phyloP scores from a whole-genome alignment of 2,797 vertebrate genomes.

The Notamacropus eugenii region DNA sequence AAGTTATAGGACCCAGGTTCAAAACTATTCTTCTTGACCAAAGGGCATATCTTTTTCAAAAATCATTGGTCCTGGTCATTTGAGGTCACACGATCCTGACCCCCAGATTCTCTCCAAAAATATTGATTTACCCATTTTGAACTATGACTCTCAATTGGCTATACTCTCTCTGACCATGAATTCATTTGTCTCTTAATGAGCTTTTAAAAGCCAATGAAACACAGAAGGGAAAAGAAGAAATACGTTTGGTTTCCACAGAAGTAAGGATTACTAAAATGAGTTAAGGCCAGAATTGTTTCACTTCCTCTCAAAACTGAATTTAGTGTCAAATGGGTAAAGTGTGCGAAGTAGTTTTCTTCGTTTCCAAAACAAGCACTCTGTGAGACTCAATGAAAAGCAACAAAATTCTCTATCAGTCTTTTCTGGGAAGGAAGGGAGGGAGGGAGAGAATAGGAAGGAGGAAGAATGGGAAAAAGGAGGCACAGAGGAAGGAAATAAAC shows the following conservation, averaged over 20 bases:
- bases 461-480: neutral
- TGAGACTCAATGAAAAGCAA: conserved; percentile 31
- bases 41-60: neutral
- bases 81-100: neutral
- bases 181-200: neutral
- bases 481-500: neutral
- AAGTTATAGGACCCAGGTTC: neutral
- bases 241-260: conserved; percentile 3
- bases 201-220: neutral
- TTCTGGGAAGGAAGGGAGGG: neutral
- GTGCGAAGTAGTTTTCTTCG: conserved; percentile 17
- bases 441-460: neutral
- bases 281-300: neutral
- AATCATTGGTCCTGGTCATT: too few species aligned
- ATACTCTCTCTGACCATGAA: neutral
- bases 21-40: neutral
- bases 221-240: neutral
- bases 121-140: neutral
- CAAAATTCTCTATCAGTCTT: neutral
- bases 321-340: conserved; percentile 1
- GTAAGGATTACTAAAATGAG: neutral
- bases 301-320: neutral
- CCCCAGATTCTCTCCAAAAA: neutral
- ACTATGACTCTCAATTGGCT: neutral
- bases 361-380: conserved; percentile 28